Conservation (phyloP, 2,797 vertebrate genomes). For the Chaetophractus vellerosus region DNA sequence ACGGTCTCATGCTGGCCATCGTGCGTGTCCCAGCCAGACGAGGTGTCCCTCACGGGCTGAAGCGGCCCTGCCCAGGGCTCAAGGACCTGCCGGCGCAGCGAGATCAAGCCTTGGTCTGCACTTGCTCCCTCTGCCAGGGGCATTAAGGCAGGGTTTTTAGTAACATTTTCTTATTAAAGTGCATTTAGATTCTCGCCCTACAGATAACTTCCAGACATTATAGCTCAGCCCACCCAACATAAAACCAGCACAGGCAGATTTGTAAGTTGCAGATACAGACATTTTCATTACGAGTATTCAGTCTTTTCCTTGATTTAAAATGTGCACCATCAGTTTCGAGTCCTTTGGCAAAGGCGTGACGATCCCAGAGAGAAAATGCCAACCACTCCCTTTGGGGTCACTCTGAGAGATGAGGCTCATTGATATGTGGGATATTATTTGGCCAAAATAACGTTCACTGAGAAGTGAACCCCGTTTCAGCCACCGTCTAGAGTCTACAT, state of each 20-base stretch:
- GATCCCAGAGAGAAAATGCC: neutral
- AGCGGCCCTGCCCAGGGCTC: rapidly evolving
- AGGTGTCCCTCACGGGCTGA: too few species aligned
- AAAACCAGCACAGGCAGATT: neutral
- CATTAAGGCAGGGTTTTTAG: neutral
- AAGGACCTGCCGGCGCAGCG: neutral
- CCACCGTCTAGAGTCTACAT: too few species aligned
- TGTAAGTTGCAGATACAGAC: neutral
- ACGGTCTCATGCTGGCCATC: neutral
- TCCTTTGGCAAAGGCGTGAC: neutral
- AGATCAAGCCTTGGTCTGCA: too few species aligned
- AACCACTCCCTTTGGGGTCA: too few species aligned
- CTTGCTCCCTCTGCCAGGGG: neutral
- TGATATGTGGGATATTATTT: neutral
- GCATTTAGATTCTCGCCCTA: neutral
- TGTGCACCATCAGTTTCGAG: neutral
- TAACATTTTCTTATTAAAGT: neutral
- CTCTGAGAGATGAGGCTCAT: too few species aligned
- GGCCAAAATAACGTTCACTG: neutral
- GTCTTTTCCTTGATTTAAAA: neutral
- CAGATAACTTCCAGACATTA: neutral
- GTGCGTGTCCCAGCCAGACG: too few species aligned
- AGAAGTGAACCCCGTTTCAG: too few species aligned
- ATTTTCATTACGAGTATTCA: neutral
- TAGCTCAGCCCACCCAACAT: rapidly evolving